phyloP scores from a whole-genome alignment of 2,888 invertebrate species.

The Petrolisthes manimaculis region DNA sequence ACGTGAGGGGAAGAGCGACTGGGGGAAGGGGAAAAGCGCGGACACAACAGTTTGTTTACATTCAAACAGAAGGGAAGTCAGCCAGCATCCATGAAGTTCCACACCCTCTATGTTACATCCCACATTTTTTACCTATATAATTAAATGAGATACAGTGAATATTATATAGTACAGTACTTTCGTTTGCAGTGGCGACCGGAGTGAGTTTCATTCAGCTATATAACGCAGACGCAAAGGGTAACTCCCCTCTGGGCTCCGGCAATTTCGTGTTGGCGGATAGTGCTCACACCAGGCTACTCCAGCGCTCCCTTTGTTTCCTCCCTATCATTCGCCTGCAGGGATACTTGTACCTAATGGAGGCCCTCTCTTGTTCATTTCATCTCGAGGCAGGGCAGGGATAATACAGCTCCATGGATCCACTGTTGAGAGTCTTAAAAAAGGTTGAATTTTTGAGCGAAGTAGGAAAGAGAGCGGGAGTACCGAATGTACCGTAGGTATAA shows the following conservation, averaged over 20 bases:
- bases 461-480: no score
- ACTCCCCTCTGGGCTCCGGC: conserved; percentile 15
- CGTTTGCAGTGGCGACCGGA: background rate
- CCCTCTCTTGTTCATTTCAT: conserved; percentile 12
- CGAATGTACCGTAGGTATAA: no score
- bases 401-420: no score
- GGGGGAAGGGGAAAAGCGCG: conserved; percentile 8
- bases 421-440: no score
- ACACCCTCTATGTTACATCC: no score
- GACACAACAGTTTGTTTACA: conserved; percentile 34
- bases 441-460: no score
- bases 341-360: conserved; percentile 28
- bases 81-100: background rate
- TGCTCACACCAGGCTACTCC: conserved; percentile 13
- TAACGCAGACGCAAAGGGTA: conserved; percentile 22
- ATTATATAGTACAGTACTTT: background rate
- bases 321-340: conserved; percentile 25
- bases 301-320: conserved; percentile 6
- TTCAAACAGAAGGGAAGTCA: conserved; percentile 17
- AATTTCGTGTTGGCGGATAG: conserved; percentile 29
- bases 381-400: background rate
- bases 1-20: background rate
- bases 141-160: background rate
- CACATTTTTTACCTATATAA: background rate
- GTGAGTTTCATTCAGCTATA: conserved; percentile 2